These are phyloP conservation scores for Arctia plantaginis DNA, from an alignment of 2,888 invertebrate species.

Conservation along the genomic window DNA sequence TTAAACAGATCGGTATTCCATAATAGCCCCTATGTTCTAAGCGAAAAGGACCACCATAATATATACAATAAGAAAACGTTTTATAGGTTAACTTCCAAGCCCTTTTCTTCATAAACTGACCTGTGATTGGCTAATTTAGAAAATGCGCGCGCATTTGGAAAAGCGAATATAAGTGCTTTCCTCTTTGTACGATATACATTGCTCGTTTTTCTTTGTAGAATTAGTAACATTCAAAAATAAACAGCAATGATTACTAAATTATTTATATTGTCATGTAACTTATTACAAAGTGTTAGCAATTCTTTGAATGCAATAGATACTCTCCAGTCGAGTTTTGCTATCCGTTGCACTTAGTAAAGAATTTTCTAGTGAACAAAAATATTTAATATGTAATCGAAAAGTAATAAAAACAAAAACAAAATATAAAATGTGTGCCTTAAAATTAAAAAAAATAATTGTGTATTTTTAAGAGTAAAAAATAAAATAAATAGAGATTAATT, in stretches of 20 bases:
- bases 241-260: conserved; percentile 24
- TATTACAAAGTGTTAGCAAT: conserved; percentile 7
- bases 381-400: conserved; percentile 37
- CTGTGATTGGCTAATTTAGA: conserved; percentile 62
- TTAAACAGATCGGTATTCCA: background rate
- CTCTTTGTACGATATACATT: conserved; percentile 21
- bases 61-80: conserved; percentile 18
- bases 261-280: conserved; percentile 2
- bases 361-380: background rate
- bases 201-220: conserved; percentile 7
- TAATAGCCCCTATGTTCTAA: background rate
- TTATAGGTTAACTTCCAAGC: conserved; percentile 54
- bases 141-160: conserved; percentile 65
- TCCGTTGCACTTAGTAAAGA: conserved; percentile 40
- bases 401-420: no score
- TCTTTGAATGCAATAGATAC: conserved; percentile 36
- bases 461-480: conserved; percentile 1
- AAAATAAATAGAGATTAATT: background rate
- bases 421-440: conserved; percentile 22
- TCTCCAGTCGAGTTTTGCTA: conserved; percentile 47
- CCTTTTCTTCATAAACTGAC: conserved; percentile 58
- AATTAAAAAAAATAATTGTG: conserved; percentile 3
- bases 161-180: conserved; percentile 11
- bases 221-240: background rate
- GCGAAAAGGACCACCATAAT: background rate